These are phyloP conservation scores for Nerophis ophidion DNA, from an alignment of 2,113 vertebrate genomes.

Conservation along the genomic window DNA sequence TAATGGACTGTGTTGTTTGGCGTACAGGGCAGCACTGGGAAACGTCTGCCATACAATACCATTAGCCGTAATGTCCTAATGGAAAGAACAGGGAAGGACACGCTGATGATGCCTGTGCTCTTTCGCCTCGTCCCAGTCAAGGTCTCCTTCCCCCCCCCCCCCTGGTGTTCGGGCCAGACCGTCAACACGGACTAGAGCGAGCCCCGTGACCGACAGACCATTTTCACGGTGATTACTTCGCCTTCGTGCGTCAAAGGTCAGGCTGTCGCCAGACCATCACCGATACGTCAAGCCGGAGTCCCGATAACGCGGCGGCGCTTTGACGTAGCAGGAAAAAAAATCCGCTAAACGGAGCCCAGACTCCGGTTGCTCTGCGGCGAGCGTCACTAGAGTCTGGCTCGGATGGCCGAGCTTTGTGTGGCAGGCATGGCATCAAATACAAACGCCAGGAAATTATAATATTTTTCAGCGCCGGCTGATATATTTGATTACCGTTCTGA, in stretches of 20 bases:
- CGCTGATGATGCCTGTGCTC: slow-evolving; percentile 6
- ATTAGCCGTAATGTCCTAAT: slow-evolving; percentile 70
- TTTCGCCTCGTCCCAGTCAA: neutral
- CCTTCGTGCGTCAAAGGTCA: slow-evolving; percentile 33
- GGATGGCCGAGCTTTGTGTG: no score
- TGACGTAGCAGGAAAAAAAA: slow-evolving; percentile 3
- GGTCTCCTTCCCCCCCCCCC: no score
- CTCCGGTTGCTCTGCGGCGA: no score
- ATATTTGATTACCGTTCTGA: slow-evolving; percentile 29
- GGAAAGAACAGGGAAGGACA: slow-evolving; percentile 65
- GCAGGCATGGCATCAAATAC: slow-evolving; percentile 20
- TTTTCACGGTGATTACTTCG: slow-evolving; percentile 15
- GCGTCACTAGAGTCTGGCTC: no score
- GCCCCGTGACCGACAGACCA: slow-evolving; percentile 2
- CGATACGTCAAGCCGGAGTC: neutral
- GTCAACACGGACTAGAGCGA: neutral
- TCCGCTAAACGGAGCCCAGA: no score
- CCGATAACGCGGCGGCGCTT: slow-evolving; percentile 20
- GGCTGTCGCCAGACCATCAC: slow-evolving; percentile 5
- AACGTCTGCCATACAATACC: slow-evolving; percentile 63
- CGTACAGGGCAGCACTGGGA: slow-evolving; percentile 33
- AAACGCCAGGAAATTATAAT: slow-evolving; percentile 14
- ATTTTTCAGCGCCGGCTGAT: slow-evolving; percentile 15
- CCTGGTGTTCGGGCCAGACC: no score
- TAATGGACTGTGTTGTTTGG: slow-evolving; percentile 65